These are phyloP conservation scores for Cataglyphis rosenhaueri DNA, from an alignment of 2,888 invertebrate species.

Conservation along the genomic window DNA sequence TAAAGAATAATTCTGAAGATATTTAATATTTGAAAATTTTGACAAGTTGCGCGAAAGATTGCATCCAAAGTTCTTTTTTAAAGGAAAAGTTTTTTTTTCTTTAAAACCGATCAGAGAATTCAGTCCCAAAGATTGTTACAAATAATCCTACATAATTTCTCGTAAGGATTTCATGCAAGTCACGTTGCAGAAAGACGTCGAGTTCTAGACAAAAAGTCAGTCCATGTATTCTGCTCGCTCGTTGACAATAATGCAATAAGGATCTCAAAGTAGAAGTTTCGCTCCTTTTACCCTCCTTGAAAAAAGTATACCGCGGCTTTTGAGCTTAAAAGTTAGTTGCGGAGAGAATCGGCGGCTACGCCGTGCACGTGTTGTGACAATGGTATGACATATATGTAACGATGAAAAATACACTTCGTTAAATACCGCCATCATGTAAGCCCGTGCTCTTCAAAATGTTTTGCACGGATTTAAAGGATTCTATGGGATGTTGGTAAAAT, in stretches of 20 bases:
- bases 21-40: background rate
- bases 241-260: constrained; percentile 39
- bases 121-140: background rate
- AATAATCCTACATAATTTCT: constrained; percentile 9
- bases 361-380: constrained; percentile 2
- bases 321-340: constrained; percentile 40
- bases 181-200: constrained; percentile 19
- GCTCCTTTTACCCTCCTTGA: background rate
- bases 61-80: background rate
- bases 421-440: constrained; percentile 18
- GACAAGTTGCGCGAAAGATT: background rate
- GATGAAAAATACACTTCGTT: constrained; percentile 34
- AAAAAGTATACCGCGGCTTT: constrained; percentile 38
- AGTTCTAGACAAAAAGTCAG: constrained; percentile 18
- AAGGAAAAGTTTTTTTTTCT: background rate
- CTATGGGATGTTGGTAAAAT: constrained; percentile 14
- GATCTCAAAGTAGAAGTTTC: constrained; percentile 37
- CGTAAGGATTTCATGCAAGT: constrained; percentile 20
- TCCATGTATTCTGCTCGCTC: constrained; percentile 35
- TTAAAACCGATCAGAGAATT: background rate
- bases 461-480: constrained; percentile 21
- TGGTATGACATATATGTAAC: constrained; percentile 27
- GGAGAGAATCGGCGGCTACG: background rate
- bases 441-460: constrained; percentile 28
- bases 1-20: background rate